Conservation (phyloP, 2,113 vertebrate species). For the Pungitius pungitius region DNA sequence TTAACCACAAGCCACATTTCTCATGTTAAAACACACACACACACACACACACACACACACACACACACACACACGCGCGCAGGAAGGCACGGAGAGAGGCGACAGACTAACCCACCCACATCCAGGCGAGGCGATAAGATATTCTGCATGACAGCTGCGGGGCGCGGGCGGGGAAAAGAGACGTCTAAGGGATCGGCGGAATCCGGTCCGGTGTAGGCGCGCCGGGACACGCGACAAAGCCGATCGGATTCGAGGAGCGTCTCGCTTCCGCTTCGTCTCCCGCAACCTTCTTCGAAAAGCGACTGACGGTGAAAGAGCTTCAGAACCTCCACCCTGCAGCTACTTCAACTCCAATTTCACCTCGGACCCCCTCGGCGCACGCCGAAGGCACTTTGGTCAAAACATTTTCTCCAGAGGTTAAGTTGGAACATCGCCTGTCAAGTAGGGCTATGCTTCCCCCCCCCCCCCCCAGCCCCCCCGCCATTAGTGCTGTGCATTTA, state of each 20-base stretch:
- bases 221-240: slow-evolving; percentile 67
- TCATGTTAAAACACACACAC: slow-evolving; percentile 45
- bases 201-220: slow-evolving; percentile 62
- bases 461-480: slow-evolving; percentile 44
- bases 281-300: slow-evolving; percentile 46
- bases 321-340: slow-evolving; percentile 61
- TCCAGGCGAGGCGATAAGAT: slow-evolving; percentile 55
- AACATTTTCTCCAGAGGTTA: slow-evolving; percentile 55
- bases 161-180: slow-evolving; percentile 37
- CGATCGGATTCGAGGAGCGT: slow-evolving; percentile 60
- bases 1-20: slow-evolving; percentile 62
- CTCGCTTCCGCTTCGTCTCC: slow-evolving; percentile 53
- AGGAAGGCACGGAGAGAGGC: slow-evolving; percentile 2
- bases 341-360: slow-evolving; percentile 65
- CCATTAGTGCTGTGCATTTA: slow-evolving; percentile 40
- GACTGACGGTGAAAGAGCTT: slow-evolving; percentile 34
- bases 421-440: slow-evolving; percentile 45
- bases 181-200: slow-evolving; percentile 65
- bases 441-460: slow-evolving; percentile 31
- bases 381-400: slow-evolving; percentile 52
- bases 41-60: slow-evolving; percentile 12
- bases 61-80: slow-evolving; percentile 9
- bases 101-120: slow-evolving; percentile 57
- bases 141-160: slow-evolving; percentile 65
- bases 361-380: slow-evolving; percentile 26